Conservation (phyloP, 2,113 vertebrate genomes). For the Phaethon lepturus region DNA sequence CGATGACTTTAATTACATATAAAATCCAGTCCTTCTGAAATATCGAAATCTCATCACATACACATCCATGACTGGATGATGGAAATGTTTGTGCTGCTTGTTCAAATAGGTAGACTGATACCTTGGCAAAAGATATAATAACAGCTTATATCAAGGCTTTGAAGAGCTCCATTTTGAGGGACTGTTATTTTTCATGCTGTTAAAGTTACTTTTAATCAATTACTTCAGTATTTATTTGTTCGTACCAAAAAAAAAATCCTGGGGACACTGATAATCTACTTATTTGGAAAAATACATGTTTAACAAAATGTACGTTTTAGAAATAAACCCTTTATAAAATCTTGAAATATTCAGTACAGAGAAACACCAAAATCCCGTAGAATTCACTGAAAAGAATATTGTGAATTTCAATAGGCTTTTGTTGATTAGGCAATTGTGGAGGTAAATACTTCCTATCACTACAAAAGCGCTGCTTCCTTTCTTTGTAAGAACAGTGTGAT, state of each 20-base stretch:
- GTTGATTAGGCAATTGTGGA: background rate
- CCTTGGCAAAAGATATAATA: background rate
- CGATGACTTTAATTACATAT: background rate
- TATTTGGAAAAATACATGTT: background rate
- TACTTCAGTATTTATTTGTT: background rate
- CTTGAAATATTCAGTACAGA: background rate
- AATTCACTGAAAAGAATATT: background rate
- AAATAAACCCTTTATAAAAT: slow-evolving; percentile 5
- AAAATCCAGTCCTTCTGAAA: background rate
- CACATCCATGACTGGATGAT: background rate
- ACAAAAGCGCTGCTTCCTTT: background rate
- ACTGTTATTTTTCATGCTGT: slow-evolving; percentile 17
- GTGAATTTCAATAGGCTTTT: slow-evolving; percentile 7
- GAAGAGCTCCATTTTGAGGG: background rate
- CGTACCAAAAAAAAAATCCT: background rate
- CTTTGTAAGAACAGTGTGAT: background rate
- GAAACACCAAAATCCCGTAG: background rate
- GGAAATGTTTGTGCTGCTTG: background rate
- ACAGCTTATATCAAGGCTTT: background rate
- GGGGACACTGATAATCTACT: background rate
- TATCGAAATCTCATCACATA: background rate
- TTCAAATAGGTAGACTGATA: background rate
- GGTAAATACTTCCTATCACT: background rate
- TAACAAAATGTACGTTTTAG: background rate
- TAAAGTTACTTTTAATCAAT: slow-evolving; percentile 8